phyloP scores from a whole-genome alignment of 1,140 invertebrate genomes.

The Bombus picipes region DNA sequence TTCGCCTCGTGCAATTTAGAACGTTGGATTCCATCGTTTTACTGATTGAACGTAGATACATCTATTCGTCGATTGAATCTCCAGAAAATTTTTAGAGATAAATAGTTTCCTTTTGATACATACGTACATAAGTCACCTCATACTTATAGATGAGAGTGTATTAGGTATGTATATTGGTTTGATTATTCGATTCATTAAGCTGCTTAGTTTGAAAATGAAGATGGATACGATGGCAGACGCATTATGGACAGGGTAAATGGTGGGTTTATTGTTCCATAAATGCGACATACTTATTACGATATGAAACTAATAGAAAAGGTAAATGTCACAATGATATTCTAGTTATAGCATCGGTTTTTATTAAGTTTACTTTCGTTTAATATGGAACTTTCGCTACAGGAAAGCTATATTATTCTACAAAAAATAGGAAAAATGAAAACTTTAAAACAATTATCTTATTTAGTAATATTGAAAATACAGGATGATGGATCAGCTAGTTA shows the following conservation, averaged over 20 bases:
- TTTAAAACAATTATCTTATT: background rate
- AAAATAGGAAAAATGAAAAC: background rate
- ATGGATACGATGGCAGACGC: background rate
- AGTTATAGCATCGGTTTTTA: background rate
- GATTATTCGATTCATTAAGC: background rate
- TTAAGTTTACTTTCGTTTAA: background rate
- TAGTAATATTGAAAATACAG: background rate
- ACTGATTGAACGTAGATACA: background rate
- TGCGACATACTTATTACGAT: background rate
- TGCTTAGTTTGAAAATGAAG: background rate
- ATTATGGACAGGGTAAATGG: background rate
- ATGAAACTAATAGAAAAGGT: background rate
- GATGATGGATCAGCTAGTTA: too few species aligned
- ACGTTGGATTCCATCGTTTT: slow-evolving; percentile 1
- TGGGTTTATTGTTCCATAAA: background rate
- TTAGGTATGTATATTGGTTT: background rate
- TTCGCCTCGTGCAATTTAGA: slow-evolving; percentile 19
- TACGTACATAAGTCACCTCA: too few species aligned
- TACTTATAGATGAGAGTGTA: too few species aligned
- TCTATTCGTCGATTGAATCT: background rate
- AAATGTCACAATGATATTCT: too few species aligned
- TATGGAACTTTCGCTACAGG: background rate
- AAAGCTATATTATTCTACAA: background rate
- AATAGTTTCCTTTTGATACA: background rate
- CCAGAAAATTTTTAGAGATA: background rate